Evolutionary conservation across 1,140 invertebrate species (phyloP).

Genomic region (Caenorhabditis inopinata): DNA sequence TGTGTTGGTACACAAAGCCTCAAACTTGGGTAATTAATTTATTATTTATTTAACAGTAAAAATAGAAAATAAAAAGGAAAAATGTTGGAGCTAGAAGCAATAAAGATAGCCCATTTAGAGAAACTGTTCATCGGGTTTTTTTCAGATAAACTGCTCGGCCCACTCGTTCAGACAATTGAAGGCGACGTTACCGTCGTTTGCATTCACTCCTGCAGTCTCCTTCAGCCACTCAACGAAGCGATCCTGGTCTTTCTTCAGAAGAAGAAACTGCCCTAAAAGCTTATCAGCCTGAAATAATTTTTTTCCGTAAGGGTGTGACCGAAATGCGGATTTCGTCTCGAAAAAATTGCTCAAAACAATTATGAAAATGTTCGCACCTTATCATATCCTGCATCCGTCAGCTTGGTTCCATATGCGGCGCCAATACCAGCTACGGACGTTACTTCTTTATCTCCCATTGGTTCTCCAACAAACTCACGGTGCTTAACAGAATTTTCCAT

Average conservation of each 20-base stretch:
- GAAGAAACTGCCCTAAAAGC: slow-evolving; percentile 92
- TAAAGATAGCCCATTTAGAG: too few relatives aligned
- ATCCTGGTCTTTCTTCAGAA: slow-evolving; percentile 92
- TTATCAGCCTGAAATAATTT: slow-evolving; percentile 80
- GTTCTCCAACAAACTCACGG: slow-evolving; percentile 86
- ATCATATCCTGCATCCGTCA: slow-evolving; percentile 75
- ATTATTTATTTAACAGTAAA: too few relatives aligned
- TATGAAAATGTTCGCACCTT: slow-evolving; percentile 73
- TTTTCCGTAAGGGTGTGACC: too few relatives aligned
- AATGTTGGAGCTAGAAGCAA: too few relatives aligned
- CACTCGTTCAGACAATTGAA: slow-evolving; percentile 88
- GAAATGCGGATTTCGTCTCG: too few relatives aligned
- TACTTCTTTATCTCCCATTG: slow-evolving; percentile 90
- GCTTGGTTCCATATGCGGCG: slow-evolving; percentile 81
- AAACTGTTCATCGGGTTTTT: neutral
- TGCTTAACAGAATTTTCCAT: slow-evolving; percentile 90
- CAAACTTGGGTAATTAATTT: too few relatives aligned
- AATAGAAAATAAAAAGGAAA: too few relatives aligned
- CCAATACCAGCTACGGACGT: slow-evolving; percentile 89
- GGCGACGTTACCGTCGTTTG: slow-evolving; percentile 88
- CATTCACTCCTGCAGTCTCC: slow-evolving; percentile 78
- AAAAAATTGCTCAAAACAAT: neutral
- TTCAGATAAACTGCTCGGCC: slow-evolving; percentile 67
- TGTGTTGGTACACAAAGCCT: too few relatives aligned
- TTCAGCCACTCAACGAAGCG: slow-evolving; percentile 97